Evolutionary conservation across 1,140 invertebrate species (phyloP), one percentile per base, ranked within the genome.

Genomic region (Bombus polaris): DNA sequence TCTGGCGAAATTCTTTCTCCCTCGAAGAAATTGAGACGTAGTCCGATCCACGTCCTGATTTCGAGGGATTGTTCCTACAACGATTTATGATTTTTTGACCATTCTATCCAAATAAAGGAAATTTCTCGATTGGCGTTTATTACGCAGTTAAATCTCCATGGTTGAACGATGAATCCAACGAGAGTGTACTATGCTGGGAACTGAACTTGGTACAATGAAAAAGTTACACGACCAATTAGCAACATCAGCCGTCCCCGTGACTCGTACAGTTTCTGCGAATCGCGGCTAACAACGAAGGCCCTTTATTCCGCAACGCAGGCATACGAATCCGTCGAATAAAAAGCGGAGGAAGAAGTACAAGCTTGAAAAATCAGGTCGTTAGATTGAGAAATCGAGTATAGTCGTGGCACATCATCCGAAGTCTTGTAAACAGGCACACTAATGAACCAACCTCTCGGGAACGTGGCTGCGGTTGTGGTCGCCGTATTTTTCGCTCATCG

Each of bases 381-480:
- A 89, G 70, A 59, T 57, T 68, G 88, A 89, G 47, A 89, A 90
- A 90, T 90, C 83, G 85, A 82, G 74, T 82, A 59, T 76, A 59
- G 73, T 72, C 22, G 37, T 3, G 25, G 39, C n/a, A 70, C 65
- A 79, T 66, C 73, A 78, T 77, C 81, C 72, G 37, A 76, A 57
- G 66, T 82, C 70, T 62, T 87, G 79, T 53, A 89, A 90, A 89
- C 85, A 90, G 86, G 70, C 66, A 53, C 89, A 37, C 78, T 90
- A 89, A 90, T 87, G 89, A 90, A 89, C 75, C 70, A 83, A 72
- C 74, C 86, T 57, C 74, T 18, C 25, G 85, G 81, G 88, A 87
- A 32, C 84, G 35, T 35, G 47, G 59, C 32, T 12, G 39, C 2
- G 53, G 37, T 57, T 47, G 68, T 12, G 59, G 47, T n/a, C 76